Conservation (phyloP, 2,113 vertebrate genomes). For the Antechinus stuartii region DNA sequence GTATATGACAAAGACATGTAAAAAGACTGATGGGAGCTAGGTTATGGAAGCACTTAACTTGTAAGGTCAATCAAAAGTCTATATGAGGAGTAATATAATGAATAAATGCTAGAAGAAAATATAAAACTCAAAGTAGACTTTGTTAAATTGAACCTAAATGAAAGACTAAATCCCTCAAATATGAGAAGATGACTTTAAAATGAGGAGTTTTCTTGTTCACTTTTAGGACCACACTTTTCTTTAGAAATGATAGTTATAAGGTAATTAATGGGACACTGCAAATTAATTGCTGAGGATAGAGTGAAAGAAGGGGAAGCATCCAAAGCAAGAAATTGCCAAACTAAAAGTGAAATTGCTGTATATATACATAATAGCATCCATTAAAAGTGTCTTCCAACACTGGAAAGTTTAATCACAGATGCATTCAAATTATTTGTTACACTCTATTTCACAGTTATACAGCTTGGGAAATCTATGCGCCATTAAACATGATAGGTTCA, state of each 20-base stretch:
- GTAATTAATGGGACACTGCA: conserved; percentile 72
- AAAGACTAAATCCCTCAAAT: conserved; percentile 63
- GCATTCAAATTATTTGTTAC: conserved; percentile 73
- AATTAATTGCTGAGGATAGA: conserved; percentile 44
- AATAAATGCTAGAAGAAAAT: conserved; percentile 36
- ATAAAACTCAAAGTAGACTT: conserved; percentile 59
- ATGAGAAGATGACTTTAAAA: conserved; percentile 54
- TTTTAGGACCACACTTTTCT: conserved; percentile 70
- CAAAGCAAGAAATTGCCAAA: conserved; percentile 68
- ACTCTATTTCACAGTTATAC: conserved; percentile 73
- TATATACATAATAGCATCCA: conserved; percentile 77
- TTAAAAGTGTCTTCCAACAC: conserved; percentile 77
- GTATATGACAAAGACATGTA: background rate
- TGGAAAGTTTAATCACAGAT: conserved; percentile 79
- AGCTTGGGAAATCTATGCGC: conserved; percentile 68
- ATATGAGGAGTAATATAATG: background rate
- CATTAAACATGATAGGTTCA: conserved; percentile 72
- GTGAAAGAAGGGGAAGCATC: background rate
- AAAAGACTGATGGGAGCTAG: background rate
- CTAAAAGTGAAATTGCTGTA: conserved; percentile 77
- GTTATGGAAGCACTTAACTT: background rate
- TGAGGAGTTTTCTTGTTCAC: conserved; percentile 61
- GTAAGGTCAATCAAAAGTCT: background rate
- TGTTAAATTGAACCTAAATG: conserved; percentile 43
- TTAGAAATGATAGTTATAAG: conserved; percentile 71